Conservation (phyloP, 1,140 invertebrate genomes). For the Hormaphis cornu region DNA sequence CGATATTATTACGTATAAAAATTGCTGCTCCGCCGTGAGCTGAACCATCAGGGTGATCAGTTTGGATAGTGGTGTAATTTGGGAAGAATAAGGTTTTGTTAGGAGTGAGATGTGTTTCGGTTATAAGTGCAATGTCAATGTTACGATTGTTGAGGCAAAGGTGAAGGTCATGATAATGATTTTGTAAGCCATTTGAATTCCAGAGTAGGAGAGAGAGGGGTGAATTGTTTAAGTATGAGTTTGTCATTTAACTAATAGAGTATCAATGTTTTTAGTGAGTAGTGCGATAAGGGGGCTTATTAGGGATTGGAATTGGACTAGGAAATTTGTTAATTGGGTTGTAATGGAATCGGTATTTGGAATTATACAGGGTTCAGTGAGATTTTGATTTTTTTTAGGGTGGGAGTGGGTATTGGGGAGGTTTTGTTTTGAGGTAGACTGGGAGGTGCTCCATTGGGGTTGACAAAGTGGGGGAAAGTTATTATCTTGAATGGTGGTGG, state of each 20-base stretch:
- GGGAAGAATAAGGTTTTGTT: constrained; percentile 28
- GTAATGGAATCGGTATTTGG: not conserved
- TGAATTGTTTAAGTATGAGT: not conserved
- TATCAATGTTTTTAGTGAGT: constrained; percentile 1
- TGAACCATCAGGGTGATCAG: constrained; percentile 1
- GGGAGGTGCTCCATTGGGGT: not conserved
- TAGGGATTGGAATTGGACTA: not conserved
- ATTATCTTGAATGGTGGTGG: not conserved
- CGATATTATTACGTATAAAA: constrained; percentile 5
- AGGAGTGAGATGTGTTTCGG: constrained; percentile 35
- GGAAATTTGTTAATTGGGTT: not conserved
- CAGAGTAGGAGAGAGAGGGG: constrained; percentile 14
- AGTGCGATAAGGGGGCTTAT: not conserved
- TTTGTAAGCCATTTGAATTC: constrained; percentile 35
- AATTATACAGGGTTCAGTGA: not conserved
- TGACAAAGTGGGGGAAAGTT: too few species aligned
- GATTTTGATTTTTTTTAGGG: not conserved
- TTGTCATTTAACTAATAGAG: constrained; percentile 5
- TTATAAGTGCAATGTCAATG: constrained; percentile 35
- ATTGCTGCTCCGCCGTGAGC: not conserved
- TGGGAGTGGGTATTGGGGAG: not conserved
- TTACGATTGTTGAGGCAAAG: constrained; percentile 33
- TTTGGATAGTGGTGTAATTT: not conserved
- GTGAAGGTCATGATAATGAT: constrained; percentile 34
- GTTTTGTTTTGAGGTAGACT: not conserved